Evolutionary conservation across 35 echinoderm and acorn worm genomes (phyloP), one percentile per base, ranked within the genome.

Genomic region (Apostichopus japonicus): DNA sequence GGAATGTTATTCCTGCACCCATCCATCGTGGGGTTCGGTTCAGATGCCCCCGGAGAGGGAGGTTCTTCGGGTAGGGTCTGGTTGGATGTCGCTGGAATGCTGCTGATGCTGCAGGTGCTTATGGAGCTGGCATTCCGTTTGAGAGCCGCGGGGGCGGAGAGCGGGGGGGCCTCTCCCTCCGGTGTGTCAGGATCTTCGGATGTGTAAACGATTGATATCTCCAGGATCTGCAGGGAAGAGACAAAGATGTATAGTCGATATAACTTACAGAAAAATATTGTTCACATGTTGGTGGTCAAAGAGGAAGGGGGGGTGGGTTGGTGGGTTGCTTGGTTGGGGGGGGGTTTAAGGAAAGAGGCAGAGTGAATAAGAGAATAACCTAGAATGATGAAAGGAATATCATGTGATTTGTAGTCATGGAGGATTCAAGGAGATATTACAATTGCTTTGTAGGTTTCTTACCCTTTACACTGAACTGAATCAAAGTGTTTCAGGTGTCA

Each of bases 151-250:
- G 92, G 94, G 25, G 91, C 82, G 11, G 96, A 92, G 54, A 95
- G 92, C 1, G 95, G 97, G 55, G 97, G 95, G 23, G 90, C 82
- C 71, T 96, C 97, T 19, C 90, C 92, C 55, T 99, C 97, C 0
- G 95, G 95, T 19, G 95, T 96, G 72, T 99, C 97, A 14, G 93
- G 92, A 44, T 99, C 97, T 44, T 99, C 97, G 52, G 93, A 86
- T 56, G 96, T 95, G 55, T 99, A 99, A 5, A 99, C 92, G 58
- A 99, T 96, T 23, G 95, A 94, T 55, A 99, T 95, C 62, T 99
- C 97, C 70, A 99, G 71, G 80, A 91, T 83, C 97, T 99, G 93
- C 8, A n/a, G 54, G 7, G 91, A 78, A 24, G 52, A 19, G 67
- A 2, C 83, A 72, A 92, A 56, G 24, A 86, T n/a, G 53, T 5